phyloP scores from a whole-genome alignment of 2,113 vertebrate species.

The Brachypteracias leptosomus region DNA sequence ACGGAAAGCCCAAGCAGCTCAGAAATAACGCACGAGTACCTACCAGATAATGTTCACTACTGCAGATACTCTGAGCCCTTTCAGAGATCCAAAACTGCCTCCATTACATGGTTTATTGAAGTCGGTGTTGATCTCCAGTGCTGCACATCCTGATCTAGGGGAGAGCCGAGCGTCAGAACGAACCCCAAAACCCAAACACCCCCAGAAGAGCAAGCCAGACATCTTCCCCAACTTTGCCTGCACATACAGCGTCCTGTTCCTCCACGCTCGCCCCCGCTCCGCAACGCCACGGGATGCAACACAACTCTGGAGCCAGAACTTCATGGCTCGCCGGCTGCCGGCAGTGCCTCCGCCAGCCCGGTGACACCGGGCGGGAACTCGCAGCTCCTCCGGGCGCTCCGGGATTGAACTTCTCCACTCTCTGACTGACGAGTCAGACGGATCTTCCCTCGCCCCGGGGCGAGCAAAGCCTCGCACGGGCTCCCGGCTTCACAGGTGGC shows the following conservation, averaged over 20 bases:
- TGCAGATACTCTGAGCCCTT: background rate
- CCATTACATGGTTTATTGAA: background rate
- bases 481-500: background rate
- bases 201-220: background rate
- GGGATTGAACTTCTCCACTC: background rate
- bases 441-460: background rate
- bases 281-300: background rate
- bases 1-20: background rate
- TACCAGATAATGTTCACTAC: background rate
- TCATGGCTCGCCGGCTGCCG: background rate
- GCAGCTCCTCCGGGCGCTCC: background rate
- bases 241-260: background rate
- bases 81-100: background rate
- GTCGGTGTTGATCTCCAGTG: background rate
- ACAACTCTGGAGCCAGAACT: background rate
- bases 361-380: background rate
- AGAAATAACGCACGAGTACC: background rate
- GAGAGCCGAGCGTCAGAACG: background rate
- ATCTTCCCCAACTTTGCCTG: background rate
- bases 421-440: background rate
- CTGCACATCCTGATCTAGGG: constrained; percentile 2
- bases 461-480: background rate
- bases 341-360: background rate
- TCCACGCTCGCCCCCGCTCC: background rate
- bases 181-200: background rate